phyloP scores from a whole-genome alignment of 1,140 invertebrate genomes.

The Pemphigus obesinymphae region DNA sequence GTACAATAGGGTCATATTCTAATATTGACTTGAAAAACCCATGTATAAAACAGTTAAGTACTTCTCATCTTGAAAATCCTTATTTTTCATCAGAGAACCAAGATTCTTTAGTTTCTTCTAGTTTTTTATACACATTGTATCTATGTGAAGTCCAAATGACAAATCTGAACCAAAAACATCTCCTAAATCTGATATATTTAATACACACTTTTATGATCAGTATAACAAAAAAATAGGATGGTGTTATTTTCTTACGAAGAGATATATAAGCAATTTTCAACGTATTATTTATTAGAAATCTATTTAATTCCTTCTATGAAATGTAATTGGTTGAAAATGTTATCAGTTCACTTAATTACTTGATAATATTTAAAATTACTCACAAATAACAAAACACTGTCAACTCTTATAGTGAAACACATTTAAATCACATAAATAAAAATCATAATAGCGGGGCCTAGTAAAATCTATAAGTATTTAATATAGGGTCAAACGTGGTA shows the following conservation, averaged over 20 bases:
- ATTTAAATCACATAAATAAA: background rate
- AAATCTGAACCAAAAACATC: constrained; percentile 20
- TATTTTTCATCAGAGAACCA: constrained; percentile 10
- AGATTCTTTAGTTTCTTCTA: background rate
- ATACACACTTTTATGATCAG: background rate
- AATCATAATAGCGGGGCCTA: background rate
- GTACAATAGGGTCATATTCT: background rate
- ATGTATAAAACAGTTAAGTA: background rate
- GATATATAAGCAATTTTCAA: background rate
- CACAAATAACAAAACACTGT: background rate
- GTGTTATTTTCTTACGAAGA: background rate
- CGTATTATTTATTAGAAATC: background rate
- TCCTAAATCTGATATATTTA: background rate
- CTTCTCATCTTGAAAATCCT: constrained; percentile 1
- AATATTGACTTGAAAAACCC: background rate
- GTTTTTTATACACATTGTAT: background rate
- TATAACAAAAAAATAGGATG: background rate
- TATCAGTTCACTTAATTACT: background rate
- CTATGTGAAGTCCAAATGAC: constrained; percentile 13
- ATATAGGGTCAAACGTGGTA: background rate
- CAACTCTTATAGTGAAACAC: background rate
- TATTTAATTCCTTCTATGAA: background rate
- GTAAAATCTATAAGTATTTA: background rate
- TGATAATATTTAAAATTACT: background rate
- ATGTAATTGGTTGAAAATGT: background rate